Evolutionary conservation across 2,797 vertebrate species (phyloP), one percentile per base, ranked within the genome.

Genomic region (Phalloptychus januarius): DNA sequence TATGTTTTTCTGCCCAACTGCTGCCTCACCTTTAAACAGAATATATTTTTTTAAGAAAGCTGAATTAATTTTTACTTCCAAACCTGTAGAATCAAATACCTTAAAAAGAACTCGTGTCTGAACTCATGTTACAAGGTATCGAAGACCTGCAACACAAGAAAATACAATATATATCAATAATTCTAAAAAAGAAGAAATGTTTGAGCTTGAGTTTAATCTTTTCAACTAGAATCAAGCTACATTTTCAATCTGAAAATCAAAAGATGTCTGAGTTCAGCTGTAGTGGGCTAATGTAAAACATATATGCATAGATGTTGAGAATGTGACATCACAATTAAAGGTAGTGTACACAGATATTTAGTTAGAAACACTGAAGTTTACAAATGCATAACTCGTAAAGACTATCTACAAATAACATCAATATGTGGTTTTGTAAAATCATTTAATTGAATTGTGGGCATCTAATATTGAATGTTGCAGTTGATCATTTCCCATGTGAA

Each of bases 391-490:
- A 20, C 16, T 58, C 28, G 36, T 63, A 36, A 36, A 40, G 38
- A 18, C 36, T 23, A 5, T 40, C 63, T 11, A 40, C 18, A 67
- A 25, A 67, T 67, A 25, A 23, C 5, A 20, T 23, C 1, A 4
- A 67, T 40, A 33, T 8, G 33, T 36, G 16, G 31, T 63, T 36
- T 36, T 63, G 23, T 67, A 67, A 40, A 67, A 67, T 40, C 4
- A 23, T 40, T 40, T 40, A 40, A 23, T 40, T 25, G 18, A 23
- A 8, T 67, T 67, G 63, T 36, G 33, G 20, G 16, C 4, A 11
- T 23, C 11, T 67, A 23, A 70, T 16, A 82, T 79, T 48, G 77
- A 12, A 33, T n/a, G 33, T 38, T 71, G 54, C 16, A 46, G 20
- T 20, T 52, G 5, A n/a, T 72, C 20, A 69, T 65, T 42, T 80